Evolutionary conservation across 2,888 invertebrate species (phyloP).

Genomic region (Acanthococcus lagerstroemiae): DNA sequence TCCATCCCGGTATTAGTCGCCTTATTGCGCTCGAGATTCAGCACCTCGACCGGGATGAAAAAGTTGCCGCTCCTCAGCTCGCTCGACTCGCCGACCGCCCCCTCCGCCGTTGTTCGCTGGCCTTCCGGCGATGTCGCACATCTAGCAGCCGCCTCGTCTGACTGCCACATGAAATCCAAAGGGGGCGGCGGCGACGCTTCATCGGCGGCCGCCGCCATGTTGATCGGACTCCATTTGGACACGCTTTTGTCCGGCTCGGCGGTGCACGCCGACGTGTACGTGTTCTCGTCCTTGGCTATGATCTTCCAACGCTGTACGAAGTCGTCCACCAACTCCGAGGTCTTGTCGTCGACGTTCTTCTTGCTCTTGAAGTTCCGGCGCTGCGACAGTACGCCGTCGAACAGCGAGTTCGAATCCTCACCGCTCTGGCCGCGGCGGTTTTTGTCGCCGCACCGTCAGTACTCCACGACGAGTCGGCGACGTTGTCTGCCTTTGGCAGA

Average conservation of each 20-base stretch:
- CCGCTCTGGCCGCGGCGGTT: too few species aligned
- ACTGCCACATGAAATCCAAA: too few species aligned
- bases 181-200: too few species aligned
- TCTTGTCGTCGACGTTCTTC: not conserved
- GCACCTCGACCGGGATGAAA: not conserved
- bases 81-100: not conserved
- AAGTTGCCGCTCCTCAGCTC: not conserved
- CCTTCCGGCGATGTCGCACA: too few species aligned
- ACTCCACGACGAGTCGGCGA: not conserved
- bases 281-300: not conserved
- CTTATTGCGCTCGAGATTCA: not conserved
- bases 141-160: too few species aligned
- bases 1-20: constrained; percentile 6
- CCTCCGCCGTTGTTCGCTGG: not conserved
- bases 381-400: too few species aligned
- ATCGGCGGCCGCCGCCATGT: not conserved
- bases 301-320: not conserved
- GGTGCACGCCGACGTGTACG: too few species aligned
- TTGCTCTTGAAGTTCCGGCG: not conserved
- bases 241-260: constrained; percentile 3
- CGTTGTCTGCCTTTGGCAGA: too few species aligned
- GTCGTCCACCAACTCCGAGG: constrained; percentile 4
- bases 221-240: constrained; percentile 11
- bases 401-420: too few species aligned
- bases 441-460: not conserved